Evolutionary conservation across 2,888 invertebrate species (phyloP), one percentile per base, ranked within the genome.

Genomic region (Psylliodes chrysocephalus): DNA sequence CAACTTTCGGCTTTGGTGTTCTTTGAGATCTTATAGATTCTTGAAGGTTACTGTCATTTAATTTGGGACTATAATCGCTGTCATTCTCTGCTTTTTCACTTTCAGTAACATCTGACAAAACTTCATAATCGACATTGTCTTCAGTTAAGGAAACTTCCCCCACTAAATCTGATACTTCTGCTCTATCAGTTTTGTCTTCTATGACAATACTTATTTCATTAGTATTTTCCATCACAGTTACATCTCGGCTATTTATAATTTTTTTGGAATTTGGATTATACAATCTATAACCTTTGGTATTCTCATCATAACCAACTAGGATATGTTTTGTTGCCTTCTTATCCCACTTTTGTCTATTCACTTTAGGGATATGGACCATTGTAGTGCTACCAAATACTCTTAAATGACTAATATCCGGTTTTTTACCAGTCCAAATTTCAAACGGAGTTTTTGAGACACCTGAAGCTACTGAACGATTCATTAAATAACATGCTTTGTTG

Each of bases 241-340:
- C 66, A 53, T 68, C 69, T 18, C 61, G 18, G 33, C 42, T 63
- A 6, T 30, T 57, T 28, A 61, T 46, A 6, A 65, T 55, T 51
- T 47, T 51, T 40, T 46, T 52, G 7, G 56, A 57, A 12, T 12
- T 35, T 28, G 66, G 63, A 30, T 70, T 64, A n/a, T n/a, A n/a
- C n/a, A 51, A 68, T 66, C 1, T 59, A 63, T 74, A 75, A 8
- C 71, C 74, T 56, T 73, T 72, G 2, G 67, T 60, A 15, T 59
- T 57, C 35, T 71, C 73, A 63, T 66, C 66, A 63, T 67, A 75
- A 1, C 75, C 72, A 14, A 75, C 71, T 1, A 74, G 51, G 19
- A 74, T 68, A 40, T 60, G 49, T 47, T 69, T 63, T 22, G 33
- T 35, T 12, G 73, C 60, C 51, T 75, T 75, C 12, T 66, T 28